Base-by-base conservation (phyloP, 2,797 vertebrate genomes). In the Limnodromus scolopaceus region DNA sequence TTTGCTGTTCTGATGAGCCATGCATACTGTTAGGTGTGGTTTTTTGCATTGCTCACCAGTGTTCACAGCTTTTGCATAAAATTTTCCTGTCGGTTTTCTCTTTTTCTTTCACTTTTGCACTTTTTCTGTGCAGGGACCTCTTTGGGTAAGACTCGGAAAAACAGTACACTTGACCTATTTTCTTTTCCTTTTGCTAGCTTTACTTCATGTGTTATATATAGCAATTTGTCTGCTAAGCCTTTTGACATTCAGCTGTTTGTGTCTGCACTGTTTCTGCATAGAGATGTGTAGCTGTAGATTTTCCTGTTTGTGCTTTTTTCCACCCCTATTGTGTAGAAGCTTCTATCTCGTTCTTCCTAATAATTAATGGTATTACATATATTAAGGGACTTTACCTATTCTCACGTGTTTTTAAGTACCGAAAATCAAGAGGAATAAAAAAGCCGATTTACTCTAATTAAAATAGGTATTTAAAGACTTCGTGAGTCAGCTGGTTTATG, bases 111-210 rank as follows among this genome's bases (percentile, higher is more conserved):
- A 17, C 58, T 91, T 95, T 92, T 63, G 48, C 49, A 51, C 77
- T 43, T 91, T 77, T 63, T 87, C 65, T 92, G 9, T 93, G 30
- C 82, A 97, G 96, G 72, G 82, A 96, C 14, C 36, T 96, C 45
- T 97, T 97, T 49, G 16, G 95, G 95, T 96, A 96, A 97, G 96
- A 81, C n/a, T 92, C 48, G 70, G 78, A 83, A 93, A 86, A 87
- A 63, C n/a, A 90, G 58, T 84, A 66, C 66, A 51, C 54, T 68
- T 92, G 77, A 92, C 91, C 85, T 92, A 54, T 68, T 96, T 95
- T 89, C 22, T 57, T 69, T 74, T 61, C 68, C 51, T 79, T 87
- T 60, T 88, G 71, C 49, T 94, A 93, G 77, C 54, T 71, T 46
- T 88, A 10, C 58, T 83, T 84, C 9, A 3, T 87, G 41, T 69